Evolutionary conservation across 2,888 invertebrate genomes (phyloP).

Genomic region (Agriopis aurantiaria): DNA sequence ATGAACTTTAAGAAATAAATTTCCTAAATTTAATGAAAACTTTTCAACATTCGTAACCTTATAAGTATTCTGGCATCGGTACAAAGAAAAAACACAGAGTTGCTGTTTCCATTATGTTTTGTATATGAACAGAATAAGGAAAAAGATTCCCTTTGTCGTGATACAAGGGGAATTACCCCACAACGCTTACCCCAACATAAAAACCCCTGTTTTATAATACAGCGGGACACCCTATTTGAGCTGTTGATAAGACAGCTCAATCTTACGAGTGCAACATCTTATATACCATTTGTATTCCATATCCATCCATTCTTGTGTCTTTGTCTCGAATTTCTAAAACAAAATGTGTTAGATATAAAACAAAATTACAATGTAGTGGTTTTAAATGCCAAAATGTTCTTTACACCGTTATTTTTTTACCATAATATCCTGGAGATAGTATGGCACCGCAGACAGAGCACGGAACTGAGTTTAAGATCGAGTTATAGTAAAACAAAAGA

Average conservation of each 20-base stretch:
- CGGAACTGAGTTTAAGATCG: too few relatives aligned
- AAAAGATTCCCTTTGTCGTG: slow-evolving; percentile 28
- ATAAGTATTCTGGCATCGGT: slow-evolving; percentile 1
- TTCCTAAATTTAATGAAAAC: neutral
- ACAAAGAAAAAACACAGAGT: slow-evolving; percentile 10
- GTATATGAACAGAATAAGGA: slow-evolving; percentile 13
- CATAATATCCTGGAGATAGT: too few relatives aligned
- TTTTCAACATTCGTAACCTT: neutral
- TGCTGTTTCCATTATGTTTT: slow-evolving; percentile 12
- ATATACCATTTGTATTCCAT: slow-evolving; percentile 11
- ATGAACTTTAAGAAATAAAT: neutral
- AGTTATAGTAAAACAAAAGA: too few relatives aligned
- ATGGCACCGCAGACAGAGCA: too few relatives aligned
- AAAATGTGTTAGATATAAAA: neutral
- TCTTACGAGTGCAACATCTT: slow-evolving; percentile 17
- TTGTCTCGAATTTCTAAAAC: neutral
- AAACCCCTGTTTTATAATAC: slow-evolving; percentile 37
- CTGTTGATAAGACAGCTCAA: slow-evolving; percentile 26
- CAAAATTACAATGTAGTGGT: too few relatives aligned
- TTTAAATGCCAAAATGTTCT: too few relatives aligned
- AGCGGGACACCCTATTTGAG: slow-evolving; percentile 19
- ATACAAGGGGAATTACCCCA: slow-evolving; percentile 35
- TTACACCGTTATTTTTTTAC: too few relatives aligned
- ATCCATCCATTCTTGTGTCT: neutral
- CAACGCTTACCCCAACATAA: slow-evolving; percentile 31